Evolutionary conservation across 2,113 vertebrate species (phyloP).

Genomic region (Amphiprion ocellaris): DNA sequence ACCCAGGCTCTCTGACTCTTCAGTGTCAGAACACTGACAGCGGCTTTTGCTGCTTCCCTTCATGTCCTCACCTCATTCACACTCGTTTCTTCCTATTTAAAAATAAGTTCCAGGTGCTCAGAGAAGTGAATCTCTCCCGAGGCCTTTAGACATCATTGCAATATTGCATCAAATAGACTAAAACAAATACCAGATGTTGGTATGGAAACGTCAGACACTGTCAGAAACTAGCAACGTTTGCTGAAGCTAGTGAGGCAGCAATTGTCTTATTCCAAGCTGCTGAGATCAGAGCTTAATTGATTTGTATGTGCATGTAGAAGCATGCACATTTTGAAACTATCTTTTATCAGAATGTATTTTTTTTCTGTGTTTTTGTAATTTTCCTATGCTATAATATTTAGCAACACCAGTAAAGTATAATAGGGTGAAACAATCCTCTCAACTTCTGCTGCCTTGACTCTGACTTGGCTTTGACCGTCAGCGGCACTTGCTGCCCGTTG

Average conservation of each 20-base stretch:
- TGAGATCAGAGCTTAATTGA: neutral
- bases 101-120: neutral
- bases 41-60: conserved; percentile 3
- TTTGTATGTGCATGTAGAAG: neutral
- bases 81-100: neutral
- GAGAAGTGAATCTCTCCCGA: neutral
- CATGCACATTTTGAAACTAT: neutral
- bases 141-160: too few species aligned
- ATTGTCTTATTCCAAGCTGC: conserved; percentile 7
- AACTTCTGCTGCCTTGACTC: too few species aligned
- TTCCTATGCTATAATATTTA: too few species aligned
- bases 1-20: conserved; percentile 49
- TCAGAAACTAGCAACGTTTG: conserved; percentile 27
- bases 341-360: too few species aligned
- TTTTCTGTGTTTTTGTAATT: too few species aligned
- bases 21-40: conserved; percentile 7
- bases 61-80: conserved; percentile 1
- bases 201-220: neutral
- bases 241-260: neutral
- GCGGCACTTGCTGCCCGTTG: too few species aligned
- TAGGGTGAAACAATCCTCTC: too few species aligned
- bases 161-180: neutral
- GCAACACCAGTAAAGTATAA: too few species aligned
- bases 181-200: neutral
- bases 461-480: too few species aligned